Percentiles rank a stretch among this genome's conserved stretches.
Evolutionary conservation across 2,113 vertebrate species (phyloP).

Genomic region (Festucalex cinctus): DNA sequence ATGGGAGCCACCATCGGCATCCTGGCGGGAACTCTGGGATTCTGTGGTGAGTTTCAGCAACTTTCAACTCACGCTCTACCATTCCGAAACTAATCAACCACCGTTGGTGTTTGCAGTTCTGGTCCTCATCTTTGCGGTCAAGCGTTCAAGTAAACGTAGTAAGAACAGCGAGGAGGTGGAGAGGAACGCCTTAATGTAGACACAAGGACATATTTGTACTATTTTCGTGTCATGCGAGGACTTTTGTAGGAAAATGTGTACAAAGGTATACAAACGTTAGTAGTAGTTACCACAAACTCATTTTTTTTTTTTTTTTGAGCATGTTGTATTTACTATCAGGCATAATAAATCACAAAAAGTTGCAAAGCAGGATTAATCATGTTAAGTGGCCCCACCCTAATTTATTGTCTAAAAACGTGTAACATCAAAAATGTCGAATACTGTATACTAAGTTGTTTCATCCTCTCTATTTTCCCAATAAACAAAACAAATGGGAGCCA

Average conservation of each 20-base stretch:
- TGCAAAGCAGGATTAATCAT: background rate
- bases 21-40: slow-evolving; percentile 60
- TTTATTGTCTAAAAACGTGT: slow-evolving; percentile 11
- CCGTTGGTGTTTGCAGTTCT: slow-evolving; percentile 47
- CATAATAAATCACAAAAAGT: background rate
- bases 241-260: background rate
- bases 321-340: slow-evolving; percentile 27
- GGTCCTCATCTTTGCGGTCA: slow-evolving; percentile 49
- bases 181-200: slow-evolving; percentile 58
- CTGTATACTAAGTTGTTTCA: background rate
- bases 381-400: slow-evolving; percentile 18
- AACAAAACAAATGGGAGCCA: slow-evolving; percentile 42
- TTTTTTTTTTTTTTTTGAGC: slow-evolving; percentile 1
- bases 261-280: background rate
- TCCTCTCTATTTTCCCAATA: slow-evolving; percentile 42
- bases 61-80: background rate
- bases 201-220: slow-evolving; percentile 1
- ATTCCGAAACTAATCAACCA: background rate
- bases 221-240: background rate
- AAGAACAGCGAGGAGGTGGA: slow-evolving; percentile 38
- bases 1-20: slow-evolving; percentile 62
- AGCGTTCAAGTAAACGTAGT: slow-evolving; percentile 41
- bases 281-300: background rate
- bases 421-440: slow-evolving; percentile 1
- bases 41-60: slow-evolving; percentile 59